Percentiles rank a stretch among this genome's conserved stretches.
Conservation (phyloP, 2,797 vertebrate genomes). For the Leuciscus waleckii region DNA sequence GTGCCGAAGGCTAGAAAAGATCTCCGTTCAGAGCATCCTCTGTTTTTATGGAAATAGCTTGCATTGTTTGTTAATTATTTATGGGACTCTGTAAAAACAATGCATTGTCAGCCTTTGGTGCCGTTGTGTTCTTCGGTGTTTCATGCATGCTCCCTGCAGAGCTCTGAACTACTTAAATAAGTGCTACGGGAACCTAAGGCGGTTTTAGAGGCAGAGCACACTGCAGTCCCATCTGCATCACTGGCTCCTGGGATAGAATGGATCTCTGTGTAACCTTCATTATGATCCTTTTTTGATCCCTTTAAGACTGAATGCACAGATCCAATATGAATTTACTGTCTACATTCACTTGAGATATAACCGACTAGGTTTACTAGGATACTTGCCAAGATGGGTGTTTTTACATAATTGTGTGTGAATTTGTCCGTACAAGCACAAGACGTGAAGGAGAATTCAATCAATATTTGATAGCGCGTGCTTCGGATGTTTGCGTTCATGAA, state of each 20-base stretch:
- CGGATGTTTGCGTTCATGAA: too few relatives aligned
- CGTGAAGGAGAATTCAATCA: too few relatives aligned
- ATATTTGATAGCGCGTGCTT: too few relatives aligned
- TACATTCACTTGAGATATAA: too few relatives aligned
- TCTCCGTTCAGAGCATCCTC: constrained; percentile 71
- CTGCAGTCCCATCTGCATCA: constrained; percentile 62
- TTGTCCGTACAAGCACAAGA: too few relatives aligned
- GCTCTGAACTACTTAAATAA: constrained; percentile 63
- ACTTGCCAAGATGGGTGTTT: too few relatives aligned
- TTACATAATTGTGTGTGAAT: too few relatives aligned
- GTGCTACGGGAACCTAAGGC: constrained; percentile 43
- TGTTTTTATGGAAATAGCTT: constrained; percentile 73
- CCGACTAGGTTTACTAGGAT: too few relatives aligned
- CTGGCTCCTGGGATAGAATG: constrained; percentile 55
- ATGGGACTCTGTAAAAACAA: constrained; percentile 67
- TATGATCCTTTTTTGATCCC: constrained; percentile 55
- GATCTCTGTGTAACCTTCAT: constrained; percentile 49
- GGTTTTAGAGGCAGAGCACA: constrained; percentile 53
- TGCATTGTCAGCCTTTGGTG: constrained; percentile 62
- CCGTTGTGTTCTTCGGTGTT: constrained; percentile 38
- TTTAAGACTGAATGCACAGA: too few relatives aligned
- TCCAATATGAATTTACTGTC: too few relatives aligned
- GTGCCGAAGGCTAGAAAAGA: constrained; percentile 60
- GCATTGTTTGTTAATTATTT: constrained; percentile 77
- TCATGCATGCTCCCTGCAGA: constrained; percentile 39